Evolutionary conservation across 2,797 vertebrate genomes (phyloP).

Genomic region (Scleropages formosus): DNA sequence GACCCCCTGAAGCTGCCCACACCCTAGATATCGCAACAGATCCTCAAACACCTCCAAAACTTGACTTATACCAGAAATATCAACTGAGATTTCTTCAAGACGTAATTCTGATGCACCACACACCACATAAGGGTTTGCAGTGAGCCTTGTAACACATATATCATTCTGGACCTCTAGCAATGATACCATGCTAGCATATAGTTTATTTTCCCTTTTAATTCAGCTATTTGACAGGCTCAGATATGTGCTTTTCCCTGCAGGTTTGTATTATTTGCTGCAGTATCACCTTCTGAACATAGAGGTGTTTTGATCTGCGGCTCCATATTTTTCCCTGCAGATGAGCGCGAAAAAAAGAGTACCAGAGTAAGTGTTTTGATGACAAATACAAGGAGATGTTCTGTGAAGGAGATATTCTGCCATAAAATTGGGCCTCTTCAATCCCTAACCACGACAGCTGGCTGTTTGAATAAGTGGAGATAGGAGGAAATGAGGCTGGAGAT

Average conservation of each 20-base stretch:
- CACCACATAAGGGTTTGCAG: too few species aligned
- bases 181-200: too few species aligned
- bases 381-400: slow-evolving; percentile 1
- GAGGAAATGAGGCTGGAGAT: slow-evolving; percentile 33
- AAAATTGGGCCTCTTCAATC: slow-evolving; percentile 11
- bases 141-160: background rate
- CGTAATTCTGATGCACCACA: too few species aligned
- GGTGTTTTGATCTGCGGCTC: slow-evolving; percentile 32
- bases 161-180: too few species aligned
- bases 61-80: background rate
- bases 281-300: slow-evolving; percentile 28
- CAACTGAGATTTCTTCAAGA: too few species aligned
- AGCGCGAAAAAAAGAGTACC: background rate
- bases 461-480: slow-evolving; percentile 8
- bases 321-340: background rate
- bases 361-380: background rate
- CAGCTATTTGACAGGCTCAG: background rate
- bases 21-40: background rate
- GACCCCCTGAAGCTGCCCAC: background rate
- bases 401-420: too few species aligned
- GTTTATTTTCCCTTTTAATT: too few species aligned
- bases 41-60: background rate
- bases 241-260: too few species aligned
- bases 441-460: slow-evolving; percentile 14
- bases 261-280: background rate